Evolutionary conservation across 2,888 invertebrate species (phyloP).

Genomic region (Gnatocerus cornutus): DNA sequence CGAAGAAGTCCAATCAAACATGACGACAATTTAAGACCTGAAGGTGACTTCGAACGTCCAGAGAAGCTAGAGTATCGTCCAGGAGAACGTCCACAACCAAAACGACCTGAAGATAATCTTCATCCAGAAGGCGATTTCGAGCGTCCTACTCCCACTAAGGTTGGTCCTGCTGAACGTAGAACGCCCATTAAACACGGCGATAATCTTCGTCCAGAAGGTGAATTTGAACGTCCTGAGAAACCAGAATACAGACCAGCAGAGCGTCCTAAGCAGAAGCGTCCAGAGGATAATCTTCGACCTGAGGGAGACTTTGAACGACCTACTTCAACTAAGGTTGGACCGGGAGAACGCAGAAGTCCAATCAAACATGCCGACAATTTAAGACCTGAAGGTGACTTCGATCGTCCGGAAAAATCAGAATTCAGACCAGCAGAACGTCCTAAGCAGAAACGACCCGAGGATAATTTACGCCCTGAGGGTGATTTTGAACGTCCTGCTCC

Average conservation of each 20-base stretch:
- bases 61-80: conserved; percentile 66
- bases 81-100: conserved; percentile 65
- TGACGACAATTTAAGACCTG: conserved; percentile 71
- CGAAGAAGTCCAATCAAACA: conserved; percentile 74
- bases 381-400: conserved; percentile 75
- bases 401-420: conserved; percentile 70
- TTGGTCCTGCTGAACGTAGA: conserved; percentile 70
- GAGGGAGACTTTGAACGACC: conserved; percentile 71
- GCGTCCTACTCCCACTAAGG: conserved; percentile 70
- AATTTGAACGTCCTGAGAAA: conserved; percentile 65
- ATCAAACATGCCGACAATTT: conserved; percentile 70
- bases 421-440: conserved; percentile 73
- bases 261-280: conserved; percentile 69
- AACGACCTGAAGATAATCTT: conserved; percentile 68
- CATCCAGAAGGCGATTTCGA: conserved; percentile 72
- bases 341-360: conserved; percentile 70
- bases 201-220: conserved; percentile 73
- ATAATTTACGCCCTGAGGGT: conserved; percentile 71
- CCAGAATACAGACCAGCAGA: conserved; percentile 65
- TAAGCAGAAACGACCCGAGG: conserved; percentile 71
- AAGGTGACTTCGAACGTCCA: conserved; percentile 71
- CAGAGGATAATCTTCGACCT: conserved; percentile 71
- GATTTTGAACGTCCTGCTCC: conserved; percentile 72
- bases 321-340: conserved; percentile 68
- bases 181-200: conserved; percentile 69